Conservation (phyloP, 2,797 vertebrate species). For the Pseudochirops cupreus region DNA sequence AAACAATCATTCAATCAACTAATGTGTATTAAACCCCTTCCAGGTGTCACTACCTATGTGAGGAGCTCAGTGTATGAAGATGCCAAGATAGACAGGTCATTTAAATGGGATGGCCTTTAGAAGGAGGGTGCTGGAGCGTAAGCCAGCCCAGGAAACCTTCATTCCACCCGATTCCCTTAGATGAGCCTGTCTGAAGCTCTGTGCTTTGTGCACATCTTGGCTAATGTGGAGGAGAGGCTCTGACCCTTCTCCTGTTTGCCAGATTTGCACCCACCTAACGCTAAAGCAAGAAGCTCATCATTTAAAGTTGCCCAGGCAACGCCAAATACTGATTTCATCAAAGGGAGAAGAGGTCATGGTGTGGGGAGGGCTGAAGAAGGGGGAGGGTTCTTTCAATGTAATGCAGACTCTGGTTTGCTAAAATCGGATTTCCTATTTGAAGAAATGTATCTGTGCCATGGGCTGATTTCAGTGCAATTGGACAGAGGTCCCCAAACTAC, state of each 20-base stretch:
- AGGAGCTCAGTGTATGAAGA: not conserved
- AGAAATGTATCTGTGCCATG: slow-evolving; percentile 1
- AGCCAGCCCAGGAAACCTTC: not conserved
- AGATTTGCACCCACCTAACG: not conserved
- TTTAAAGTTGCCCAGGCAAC: not conserved
- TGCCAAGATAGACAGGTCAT: not conserved
- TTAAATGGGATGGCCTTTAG: not conserved
- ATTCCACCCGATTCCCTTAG: not conserved
- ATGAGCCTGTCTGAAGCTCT: not conserved
- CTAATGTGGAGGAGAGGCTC: not conserved
- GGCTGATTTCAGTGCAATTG: slow-evolving; percentile 16
- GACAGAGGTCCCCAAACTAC: slow-evolving; percentile 8
- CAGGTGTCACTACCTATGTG: not conserved
- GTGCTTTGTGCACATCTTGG: not conserved
- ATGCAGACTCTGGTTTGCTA: not conserved
- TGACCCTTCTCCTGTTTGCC: slow-evolving; percentile 1
- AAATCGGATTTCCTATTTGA: slow-evolving; percentile 47
- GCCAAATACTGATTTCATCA: not conserved
- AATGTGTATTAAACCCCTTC: not conserved
- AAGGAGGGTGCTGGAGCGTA: not conserved
- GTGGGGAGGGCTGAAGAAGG: not conserved
- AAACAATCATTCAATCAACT: not conserved
- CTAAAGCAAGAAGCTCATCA: not conserved
- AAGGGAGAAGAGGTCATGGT: not conserved
- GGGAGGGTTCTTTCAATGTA: not conserved